phyloP scores from a whole-genome alignment of 2,888 invertebrate genomes.

The Melipona bicolor region DNA sequence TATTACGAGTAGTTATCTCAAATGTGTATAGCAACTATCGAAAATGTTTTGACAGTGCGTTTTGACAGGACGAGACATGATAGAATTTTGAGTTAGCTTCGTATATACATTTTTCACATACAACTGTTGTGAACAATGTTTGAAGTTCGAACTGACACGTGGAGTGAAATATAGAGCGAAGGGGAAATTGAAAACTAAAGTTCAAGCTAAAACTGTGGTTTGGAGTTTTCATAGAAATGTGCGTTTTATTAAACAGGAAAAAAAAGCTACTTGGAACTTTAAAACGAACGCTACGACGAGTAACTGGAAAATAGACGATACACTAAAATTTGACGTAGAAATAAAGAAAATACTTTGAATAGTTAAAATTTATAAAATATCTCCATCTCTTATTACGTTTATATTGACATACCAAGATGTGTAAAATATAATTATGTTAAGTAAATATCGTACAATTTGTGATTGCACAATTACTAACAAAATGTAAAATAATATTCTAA shows the following conservation, averaged over 20 bases:
- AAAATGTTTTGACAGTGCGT: neutral
- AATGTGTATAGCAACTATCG: too few relatives aligned
- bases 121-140: neutral
- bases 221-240: neutral
- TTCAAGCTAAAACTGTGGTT: constrained; percentile 1
- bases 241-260: neutral
- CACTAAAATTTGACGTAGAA: neutral
- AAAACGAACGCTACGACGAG: neutral
- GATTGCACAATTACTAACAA: neutral
- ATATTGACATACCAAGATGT: neutral
- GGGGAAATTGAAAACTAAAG: constrained; percentile 13
- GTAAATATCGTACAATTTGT: neutral
- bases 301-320: neutral
- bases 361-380: neutral
- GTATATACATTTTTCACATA: neutral
- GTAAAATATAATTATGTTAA: neutral
- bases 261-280: neutral
- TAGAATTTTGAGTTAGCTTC: neutral
- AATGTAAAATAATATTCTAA: neutral
- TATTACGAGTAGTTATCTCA: too few relatives aligned
- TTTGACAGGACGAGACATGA: neutral
- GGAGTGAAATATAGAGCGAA: constrained; percentile 2
- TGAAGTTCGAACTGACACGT: neutral
- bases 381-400: neutral
- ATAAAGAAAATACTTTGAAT: neutral